Evolutionary conservation across 2,888 invertebrate species (phyloP), one percentile per base, ranked within the genome.

Genomic region (Pyrrhia umbra): DNA sequence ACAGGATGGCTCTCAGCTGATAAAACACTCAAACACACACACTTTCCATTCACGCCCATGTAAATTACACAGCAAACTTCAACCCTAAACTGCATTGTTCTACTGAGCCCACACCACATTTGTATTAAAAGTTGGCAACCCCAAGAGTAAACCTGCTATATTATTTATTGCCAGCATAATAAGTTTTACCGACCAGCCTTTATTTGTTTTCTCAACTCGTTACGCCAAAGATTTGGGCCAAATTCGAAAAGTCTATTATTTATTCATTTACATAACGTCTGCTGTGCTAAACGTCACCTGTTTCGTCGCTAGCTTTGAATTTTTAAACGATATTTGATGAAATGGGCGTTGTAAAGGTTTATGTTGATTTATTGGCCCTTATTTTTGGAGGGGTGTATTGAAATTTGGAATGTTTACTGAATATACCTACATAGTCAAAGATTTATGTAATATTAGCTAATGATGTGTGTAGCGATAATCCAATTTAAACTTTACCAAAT

Each of bases 141-240:
- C 64, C 79, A 78, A 82, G 84, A 82, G 85, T 80, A 78, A 73
- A 72, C 83, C 81, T 86, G 87, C 86, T 93, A 89, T 93, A 94
- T 94, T 94, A 94, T 94, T 94, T 94, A 94, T 94, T 90, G 89
- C 91, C 82, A 65, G 85, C 84, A 86, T 92, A 92, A 93, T 90
- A 92, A 92, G 88, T 90, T 89, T 83, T 81, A 70, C 71, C 73
- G 65, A 71, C 80, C 81, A 76, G 80, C 85, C 85, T 91, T 92
- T 92, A 92, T 93, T 93, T 93, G 92, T 93, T 92, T 89, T 84
- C 82, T 66, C 88, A 92, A 93, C 93, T 92, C 93, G 93, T 93
- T 94, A 90, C 87, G 81, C 63, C 76, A 85, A 92, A 94, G 94
- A 94, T 94, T 93, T 89, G 85, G 86, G 82, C 88, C 79, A 87